These are phyloP conservation scores for Cyanoderma ruficeps DNA, from an alignment of 2,113 vertebrate species.

Conservation along the genomic window DNA sequence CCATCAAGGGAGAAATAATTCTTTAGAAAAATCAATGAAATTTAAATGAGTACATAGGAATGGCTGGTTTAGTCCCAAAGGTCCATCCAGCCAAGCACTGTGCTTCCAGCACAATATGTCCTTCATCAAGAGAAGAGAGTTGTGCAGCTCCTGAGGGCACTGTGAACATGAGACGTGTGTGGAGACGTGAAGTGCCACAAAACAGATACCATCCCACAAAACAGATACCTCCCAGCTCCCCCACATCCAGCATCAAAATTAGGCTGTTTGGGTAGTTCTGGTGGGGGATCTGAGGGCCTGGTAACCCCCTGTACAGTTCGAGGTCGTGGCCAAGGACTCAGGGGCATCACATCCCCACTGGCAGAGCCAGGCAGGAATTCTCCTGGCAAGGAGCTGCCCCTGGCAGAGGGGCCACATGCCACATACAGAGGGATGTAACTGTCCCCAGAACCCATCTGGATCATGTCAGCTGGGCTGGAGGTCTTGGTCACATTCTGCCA, in stretches of 20 bases:
- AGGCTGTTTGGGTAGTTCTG: neutral
- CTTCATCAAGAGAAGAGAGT: neutral
- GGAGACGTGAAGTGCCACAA: neutral
- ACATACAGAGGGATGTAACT: neutral
- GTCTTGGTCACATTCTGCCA: neutral
- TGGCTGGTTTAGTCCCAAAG: neutral
- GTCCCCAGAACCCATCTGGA: neutral
- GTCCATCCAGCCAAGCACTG: neutral
- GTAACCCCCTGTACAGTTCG: neutral
- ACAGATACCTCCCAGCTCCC: fast-evolving
- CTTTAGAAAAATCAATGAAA: constrained; percentile 36
- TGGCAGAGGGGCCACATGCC: neutral
- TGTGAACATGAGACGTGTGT: neutral
- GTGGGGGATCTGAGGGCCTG: neutral
- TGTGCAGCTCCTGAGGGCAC: neutral
- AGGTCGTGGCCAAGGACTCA: neutral
- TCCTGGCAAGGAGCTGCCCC: neutral
- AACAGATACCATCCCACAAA: neutral
- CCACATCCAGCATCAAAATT: fast-evolving
- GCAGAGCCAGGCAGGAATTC: neutral
- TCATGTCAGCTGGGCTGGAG: neutral
- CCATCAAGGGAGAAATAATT: neutral
- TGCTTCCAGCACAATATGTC: neutral
- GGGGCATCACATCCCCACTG: fast-evolving
- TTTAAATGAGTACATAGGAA: constrained; percentile 33